Evolutionary conservation across 1,140 invertebrate genomes (phyloP), one percentile per base, ranked within the genome.

Genomic region (Liolophura sinensis): DNA sequence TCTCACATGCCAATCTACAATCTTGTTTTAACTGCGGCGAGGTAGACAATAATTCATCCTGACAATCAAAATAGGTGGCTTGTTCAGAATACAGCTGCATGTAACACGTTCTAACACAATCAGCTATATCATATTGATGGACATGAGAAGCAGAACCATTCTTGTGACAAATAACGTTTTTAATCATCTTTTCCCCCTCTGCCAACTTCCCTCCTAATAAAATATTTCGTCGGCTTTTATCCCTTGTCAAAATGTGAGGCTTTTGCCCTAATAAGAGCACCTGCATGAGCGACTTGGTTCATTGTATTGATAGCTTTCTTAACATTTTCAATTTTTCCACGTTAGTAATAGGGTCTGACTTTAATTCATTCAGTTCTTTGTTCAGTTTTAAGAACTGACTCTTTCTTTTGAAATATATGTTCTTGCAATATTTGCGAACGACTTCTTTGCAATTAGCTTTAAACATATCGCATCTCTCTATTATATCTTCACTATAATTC

Each of bases 11-110:
- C 15, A 46, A 16, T 52, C 25, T 62, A 14, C 11, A 18, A 15
- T 62, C n/a, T 50, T 50, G 12, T 46, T 27, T 15, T 14, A 60
- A 18, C 22, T 60, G 59, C 12, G 59, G 16, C 47, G 51, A n/a
- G 46, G 54, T 24, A 14, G 20, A 51, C n/a, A 46, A 62, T 15
- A 52, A 54, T 52, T 16, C 51, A 16, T 50, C 18, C 51, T 18
- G 24, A 50, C 15, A n/a, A 22, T 16, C 27, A 15, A 14, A 24
- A 50, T 25, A 31, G 14, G 24, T 24, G 11, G 31, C 7, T 49
- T 40, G 49, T 20, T 62, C 24, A n/a, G 46, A 51, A 47, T 62
- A 62, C 46, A 62, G 22, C 15, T 51, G n/a, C 51, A 51, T 52
- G 25, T 51, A 62, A 31, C 22, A 62, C 15, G 49, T 22, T 15